Evolutionary conservation across 2,888 invertebrate species (phyloP).

Genomic region (Apamea monoglypha): DNA sequence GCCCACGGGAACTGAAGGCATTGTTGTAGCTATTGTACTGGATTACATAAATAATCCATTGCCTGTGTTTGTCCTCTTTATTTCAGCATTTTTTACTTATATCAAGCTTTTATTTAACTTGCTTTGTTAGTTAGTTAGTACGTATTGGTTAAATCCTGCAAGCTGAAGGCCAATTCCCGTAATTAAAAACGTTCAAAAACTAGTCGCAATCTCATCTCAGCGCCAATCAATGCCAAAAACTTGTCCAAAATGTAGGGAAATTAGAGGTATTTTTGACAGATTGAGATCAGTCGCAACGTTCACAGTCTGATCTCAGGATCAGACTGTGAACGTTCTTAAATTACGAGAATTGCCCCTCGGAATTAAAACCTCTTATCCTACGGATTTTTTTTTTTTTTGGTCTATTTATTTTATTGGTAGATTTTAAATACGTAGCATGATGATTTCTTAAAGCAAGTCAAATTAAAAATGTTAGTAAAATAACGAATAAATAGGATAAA

Average conservation of each 20-base stretch:
- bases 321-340: too few species aligned
- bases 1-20: conserved; percentile 34
- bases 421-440: too few species aligned
- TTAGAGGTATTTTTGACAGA: too few species aligned
- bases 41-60: conserved; percentile 43
- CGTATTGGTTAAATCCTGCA: neutral
- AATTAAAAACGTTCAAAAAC: too few species aligned
- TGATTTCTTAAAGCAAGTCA: neutral
- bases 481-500: neutral
- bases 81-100: neutral
- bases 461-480: neutral
- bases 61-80: conserved; percentile 1
- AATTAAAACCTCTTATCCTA: too few species aligned
- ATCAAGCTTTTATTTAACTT: neutral
- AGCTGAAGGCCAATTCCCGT: neutral
- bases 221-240: too few species aligned
- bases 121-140: neutral
- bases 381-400: neutral
- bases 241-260: too few species aligned
- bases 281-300: too few species aligned
- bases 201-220: too few species aligned
- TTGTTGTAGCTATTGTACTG: conserved; percentile 26
- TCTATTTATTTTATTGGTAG: neutral
- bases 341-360: too few species aligned
- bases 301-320: too few species aligned